These are phyloP conservation scores for Oncorhynchus masou DNA, from an alignment of 2,113 vertebrate species.

Conservation along the genomic window DNA sequence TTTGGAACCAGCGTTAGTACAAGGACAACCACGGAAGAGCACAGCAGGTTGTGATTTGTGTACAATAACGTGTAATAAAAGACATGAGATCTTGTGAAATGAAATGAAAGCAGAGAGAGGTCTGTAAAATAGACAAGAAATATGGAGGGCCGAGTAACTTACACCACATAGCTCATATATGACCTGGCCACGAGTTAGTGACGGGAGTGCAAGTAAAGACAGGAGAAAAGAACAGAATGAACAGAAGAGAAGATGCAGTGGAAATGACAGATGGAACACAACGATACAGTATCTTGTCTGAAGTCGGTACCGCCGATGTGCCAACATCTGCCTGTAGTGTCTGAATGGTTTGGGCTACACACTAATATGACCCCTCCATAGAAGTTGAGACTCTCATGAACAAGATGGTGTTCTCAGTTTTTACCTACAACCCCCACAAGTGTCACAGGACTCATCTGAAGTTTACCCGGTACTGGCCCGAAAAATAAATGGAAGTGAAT, in stretches of 20 bases:
- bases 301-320: no score
- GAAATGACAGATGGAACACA: neutral
- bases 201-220: constrained; percentile 34
- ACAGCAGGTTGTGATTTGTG: neutral
- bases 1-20: constrained; percentile 6
- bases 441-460: no score
- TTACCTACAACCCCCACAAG: no score
- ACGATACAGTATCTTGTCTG: neutral
- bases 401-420: no score
- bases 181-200: constrained; percentile 68
- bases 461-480: no score
- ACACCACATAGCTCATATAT: constrained; percentile 79
- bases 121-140: constrained; percentile 7
- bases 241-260: constrained; percentile 10
- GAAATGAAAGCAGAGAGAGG: neutral
- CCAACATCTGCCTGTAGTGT: no score
- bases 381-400: no score
- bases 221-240: constrained; percentile 23
- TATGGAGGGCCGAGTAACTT: constrained; percentile 53
- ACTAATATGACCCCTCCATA: no score
- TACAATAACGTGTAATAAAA: neutral
- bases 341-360: no score
- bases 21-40: neutral
- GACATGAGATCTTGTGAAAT: neutral
- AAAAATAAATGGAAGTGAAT: no score